phyloP scores from a whole-genome alignment of 2,888 invertebrate species.

The Apamea sordens region DNA sequence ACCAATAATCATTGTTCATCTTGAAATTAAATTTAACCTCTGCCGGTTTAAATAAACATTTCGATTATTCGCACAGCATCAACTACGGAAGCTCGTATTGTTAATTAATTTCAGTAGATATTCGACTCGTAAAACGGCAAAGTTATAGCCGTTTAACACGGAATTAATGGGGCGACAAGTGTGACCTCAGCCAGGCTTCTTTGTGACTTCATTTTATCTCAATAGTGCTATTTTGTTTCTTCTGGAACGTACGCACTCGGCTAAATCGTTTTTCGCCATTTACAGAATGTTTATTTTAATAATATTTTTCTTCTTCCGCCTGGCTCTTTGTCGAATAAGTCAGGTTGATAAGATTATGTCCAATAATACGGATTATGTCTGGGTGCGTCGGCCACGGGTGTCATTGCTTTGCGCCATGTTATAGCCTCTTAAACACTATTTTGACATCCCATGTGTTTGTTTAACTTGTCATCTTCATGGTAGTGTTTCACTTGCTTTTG shows the following conservation, averaged over 20 bases:
- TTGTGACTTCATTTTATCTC: slow-evolving; percentile 79
- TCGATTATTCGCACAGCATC: slow-evolving; percentile 68
- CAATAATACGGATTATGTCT: slow-evolving; percentile 61
- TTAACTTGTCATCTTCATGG: slow-evolving; percentile 26
- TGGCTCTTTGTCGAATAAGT: slow-evolving; percentile 72
- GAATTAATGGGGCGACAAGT: slow-evolving; percentile 79
- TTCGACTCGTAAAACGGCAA: slow-evolving; percentile 81
- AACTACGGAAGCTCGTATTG: slow-evolving; percentile 76
- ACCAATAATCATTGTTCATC: slow-evolving; percentile 67
- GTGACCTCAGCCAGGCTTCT: slow-evolving; percentile 78
- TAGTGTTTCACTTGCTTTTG: background rate
- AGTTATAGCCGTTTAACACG: slow-evolving; percentile 80
- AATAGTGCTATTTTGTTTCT: slow-evolving; percentile 74
- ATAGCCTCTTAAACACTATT: slow-evolving; percentile 37
- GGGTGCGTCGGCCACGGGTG: slow-evolving; percentile 51
- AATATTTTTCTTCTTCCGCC: slow-evolving; percentile 75
- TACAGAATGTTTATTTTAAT: slow-evolving; percentile 77
- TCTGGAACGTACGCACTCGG: slow-evolving; percentile 70
- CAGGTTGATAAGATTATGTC: slow-evolving; percentile 74
- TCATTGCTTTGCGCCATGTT: slow-evolving; percentile 46
- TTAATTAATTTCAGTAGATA: slow-evolving; percentile 82
- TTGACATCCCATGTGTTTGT: slow-evolving; percentile 30
- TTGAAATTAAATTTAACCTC: slow-evolving; percentile 64
- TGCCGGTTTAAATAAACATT: slow-evolving; percentile 72
- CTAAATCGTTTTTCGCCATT: slow-evolving; percentile 79